A percentile compares a stretch with the other conserved stretches of the same genome.
Conservation (phyloP, 2,113 vertebrate genomes). For the Rattus rattus region DNA sequence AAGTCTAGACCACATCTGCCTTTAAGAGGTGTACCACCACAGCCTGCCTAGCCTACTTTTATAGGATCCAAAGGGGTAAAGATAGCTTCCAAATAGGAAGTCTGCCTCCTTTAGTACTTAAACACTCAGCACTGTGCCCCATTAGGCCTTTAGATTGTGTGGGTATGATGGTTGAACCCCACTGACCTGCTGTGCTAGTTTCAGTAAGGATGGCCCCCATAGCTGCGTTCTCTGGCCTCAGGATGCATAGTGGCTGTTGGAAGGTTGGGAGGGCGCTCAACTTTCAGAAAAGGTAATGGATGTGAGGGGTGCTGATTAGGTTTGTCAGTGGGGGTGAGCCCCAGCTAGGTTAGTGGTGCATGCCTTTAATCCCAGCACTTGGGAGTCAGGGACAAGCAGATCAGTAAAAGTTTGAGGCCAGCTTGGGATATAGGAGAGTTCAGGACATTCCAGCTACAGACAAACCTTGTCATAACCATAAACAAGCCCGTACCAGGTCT, state of each 20-base stretch:
- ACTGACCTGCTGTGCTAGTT: neutral
- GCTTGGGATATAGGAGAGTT: neutral
- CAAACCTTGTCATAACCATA: neutral
- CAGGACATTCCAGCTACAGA: neutral
- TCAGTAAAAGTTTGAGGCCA: neutral
- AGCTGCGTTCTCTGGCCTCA: no score
- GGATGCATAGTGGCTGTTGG: no score
- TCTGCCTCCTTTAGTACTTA: neutral
- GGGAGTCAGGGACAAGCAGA: neutral
- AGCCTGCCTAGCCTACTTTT: no score
- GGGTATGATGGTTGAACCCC: neutral
- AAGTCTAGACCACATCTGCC: no score
- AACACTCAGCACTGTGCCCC: neutral
- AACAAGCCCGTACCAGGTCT: neutral
- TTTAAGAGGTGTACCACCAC: no score
- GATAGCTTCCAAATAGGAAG: neutral
- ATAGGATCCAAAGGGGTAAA: neutral
- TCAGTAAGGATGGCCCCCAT: neutral
- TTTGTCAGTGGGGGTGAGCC: no score
- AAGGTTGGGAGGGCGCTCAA: no score
- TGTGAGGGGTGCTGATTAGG: no score
- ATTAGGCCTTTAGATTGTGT: neutral
- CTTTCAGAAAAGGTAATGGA: no score
- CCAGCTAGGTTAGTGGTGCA: neutral
- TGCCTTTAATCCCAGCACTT: neutral